These are phyloP conservation scores for Stigmatopora nigra DNA, from an alignment of 2,113 vertebrate genomes.

Conservation along the genomic window DNA sequence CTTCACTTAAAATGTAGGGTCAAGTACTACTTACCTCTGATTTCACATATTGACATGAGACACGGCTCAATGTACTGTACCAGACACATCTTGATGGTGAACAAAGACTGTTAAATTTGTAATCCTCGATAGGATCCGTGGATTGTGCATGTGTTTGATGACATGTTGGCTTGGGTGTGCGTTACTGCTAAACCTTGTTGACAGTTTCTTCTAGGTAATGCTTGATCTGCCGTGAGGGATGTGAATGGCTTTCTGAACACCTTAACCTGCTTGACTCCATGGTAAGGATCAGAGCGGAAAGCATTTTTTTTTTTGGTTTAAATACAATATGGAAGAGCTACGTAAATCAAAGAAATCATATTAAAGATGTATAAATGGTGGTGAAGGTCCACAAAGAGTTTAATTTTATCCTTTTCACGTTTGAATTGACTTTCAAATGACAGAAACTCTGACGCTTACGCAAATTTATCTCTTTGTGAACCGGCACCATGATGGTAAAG, in stretches of 20 bases:
- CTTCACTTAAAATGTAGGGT: slow-evolving; percentile 93
- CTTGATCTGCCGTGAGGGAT: slow-evolving; percentile 90
- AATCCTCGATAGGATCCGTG: slow-evolving; percentile 37
- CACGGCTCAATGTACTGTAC: slow-evolving; percentile 43
- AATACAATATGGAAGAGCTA: slow-evolving; percentile 10
- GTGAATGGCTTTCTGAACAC: slow-evolving; percentile 87
- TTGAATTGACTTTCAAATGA: slow-evolving; percentile 1
- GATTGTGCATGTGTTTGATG: slow-evolving; percentile 52
- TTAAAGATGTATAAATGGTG: slow-evolving; percentile 38
- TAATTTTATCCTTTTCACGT: background rate
- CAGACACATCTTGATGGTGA: slow-evolving; percentile 42
- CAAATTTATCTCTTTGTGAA: slow-evolving; percentile 83
- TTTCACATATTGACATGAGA: slow-evolving; percentile 61
- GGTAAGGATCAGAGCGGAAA: slow-evolving; percentile 88
- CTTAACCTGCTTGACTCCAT: slow-evolving; percentile 87
- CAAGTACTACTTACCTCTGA: slow-evolving; percentile 84
- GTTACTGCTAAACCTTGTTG: slow-evolving; percentile 98
- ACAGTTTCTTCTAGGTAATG: slow-evolving; percentile 98
- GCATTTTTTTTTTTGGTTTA: slow-evolving; percentile 30
- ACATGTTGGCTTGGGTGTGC: slow-evolving; percentile 68
- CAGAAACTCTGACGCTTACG: background rate
- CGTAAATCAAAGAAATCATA: slow-evolving; percentile 14
- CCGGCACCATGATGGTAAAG: slow-evolving; percentile 77
- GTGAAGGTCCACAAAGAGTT: slow-evolving; percentile 93
- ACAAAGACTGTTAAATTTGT: slow-evolving; percentile 49